Evolutionary conservation across 2,797 vertebrate genomes (phyloP).

Genomic region (Caiman crocodilus): DNA sequence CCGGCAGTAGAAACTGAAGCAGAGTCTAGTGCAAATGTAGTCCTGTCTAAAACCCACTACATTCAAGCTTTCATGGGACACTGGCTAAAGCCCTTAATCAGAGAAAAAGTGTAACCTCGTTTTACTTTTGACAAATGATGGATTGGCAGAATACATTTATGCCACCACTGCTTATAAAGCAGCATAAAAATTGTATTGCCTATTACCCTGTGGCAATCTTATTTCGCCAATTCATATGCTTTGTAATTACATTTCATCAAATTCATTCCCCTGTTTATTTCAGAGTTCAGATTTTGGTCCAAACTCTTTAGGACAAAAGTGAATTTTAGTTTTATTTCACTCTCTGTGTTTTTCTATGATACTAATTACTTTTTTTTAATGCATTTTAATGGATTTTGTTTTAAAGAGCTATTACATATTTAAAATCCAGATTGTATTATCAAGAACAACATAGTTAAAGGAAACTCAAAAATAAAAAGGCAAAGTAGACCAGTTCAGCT

Average conservation of each 20-base stretch:
- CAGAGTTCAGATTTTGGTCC: neutral
- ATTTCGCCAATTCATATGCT: neutral
- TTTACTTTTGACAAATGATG: constrained; percentile 7
- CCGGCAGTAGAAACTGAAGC: neutral
- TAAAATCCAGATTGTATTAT: neutral
- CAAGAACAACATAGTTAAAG: neutral
- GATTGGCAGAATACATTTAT: neutral
- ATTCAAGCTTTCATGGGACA: neutral
- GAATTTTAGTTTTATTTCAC: neutral
- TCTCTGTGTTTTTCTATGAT: neutral
- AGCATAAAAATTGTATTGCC: neutral
- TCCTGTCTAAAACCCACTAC: neutral
- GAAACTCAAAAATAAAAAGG: neutral
- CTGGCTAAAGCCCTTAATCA: neutral
- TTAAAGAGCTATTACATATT: neutral
- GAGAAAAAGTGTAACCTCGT: neutral
- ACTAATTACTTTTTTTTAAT: neutral
- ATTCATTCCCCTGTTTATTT: neutral
- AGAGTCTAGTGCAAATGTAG: neutral
- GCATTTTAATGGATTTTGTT: too few species aligned
- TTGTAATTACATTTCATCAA: neutral
- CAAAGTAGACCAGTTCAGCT: neutral
- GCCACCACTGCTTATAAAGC: neutral
- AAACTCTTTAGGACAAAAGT: neutral
- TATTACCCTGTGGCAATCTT: neutral